phyloP scores from a whole-genome alignment of 1,140 invertebrate species.

The Heliconius eleuchia region DNA sequence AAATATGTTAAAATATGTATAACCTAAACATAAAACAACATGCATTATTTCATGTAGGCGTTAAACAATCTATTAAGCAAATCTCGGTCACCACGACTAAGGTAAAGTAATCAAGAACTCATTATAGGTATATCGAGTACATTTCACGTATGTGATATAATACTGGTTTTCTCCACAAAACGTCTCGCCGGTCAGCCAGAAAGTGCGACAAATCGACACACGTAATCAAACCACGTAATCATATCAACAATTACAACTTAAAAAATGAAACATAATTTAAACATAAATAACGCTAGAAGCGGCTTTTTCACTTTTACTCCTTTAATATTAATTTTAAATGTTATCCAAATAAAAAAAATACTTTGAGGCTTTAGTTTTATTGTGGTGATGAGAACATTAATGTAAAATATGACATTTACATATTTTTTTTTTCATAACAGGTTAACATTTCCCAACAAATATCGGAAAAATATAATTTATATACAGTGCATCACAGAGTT shows the following conservation, averaged over 20 bases:
- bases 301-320: background rate
- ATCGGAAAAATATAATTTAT: background rate
- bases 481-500: background rate
- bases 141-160: constrained; percentile 25
- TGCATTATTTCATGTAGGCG: background rate
- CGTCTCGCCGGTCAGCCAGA: constrained; percentile 2
- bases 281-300: background rate
- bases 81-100: constrained; percentile 6
- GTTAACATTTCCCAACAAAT: background rate
- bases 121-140: constrained; percentile 7
- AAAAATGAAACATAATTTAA: background rate
- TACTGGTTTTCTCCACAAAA: constrained; percentile 25
- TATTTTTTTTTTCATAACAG: background rate
- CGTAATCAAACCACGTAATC: constrained; percentile 22
- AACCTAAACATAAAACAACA: background rate
- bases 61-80: constrained; percentile 6
- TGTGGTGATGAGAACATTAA: background rate
- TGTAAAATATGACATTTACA: background rate
- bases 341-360: too few species aligned
- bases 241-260: constrained; percentile 22
- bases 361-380: too few species aligned
- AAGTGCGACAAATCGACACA: constrained; percentile 30
- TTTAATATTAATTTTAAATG: background rate
- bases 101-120: constrained; percentile 10
- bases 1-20: background rate